Conservation (phyloP, 2,797 vertebrate species). For the Xerus rutilus region DNA sequence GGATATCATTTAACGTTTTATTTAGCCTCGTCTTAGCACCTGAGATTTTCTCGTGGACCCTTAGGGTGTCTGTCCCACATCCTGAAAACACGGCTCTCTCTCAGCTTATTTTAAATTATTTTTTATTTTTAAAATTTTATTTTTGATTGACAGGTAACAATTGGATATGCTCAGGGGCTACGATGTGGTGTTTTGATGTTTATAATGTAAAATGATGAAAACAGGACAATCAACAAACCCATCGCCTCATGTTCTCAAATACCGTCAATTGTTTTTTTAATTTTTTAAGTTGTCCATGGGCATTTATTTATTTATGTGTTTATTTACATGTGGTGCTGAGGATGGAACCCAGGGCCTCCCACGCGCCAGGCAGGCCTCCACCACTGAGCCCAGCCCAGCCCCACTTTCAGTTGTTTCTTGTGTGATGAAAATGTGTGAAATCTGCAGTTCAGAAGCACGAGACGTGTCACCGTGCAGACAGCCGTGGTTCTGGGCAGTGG, state of each 20-base stretch:
- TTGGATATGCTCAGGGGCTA: neutral
- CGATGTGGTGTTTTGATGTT: neutral
- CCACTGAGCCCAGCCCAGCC: no score
- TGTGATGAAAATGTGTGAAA: neutral
- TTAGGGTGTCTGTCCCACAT: neutral
- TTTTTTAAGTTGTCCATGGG: no score
- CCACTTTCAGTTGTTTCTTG: neutral
- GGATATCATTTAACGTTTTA: neutral
- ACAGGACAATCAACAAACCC: neutral
- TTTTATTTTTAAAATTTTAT: neutral
- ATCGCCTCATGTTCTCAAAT: neutral
- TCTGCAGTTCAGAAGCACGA: no score
- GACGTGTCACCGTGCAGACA: accelerated
- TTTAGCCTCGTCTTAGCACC: neutral
- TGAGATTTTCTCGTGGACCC: neutral
- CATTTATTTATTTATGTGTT: no score
- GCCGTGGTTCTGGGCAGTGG: no score
- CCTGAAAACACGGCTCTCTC: neutral
- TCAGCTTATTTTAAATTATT: neutral
- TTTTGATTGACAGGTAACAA: neutral
- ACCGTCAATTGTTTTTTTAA: neutral
- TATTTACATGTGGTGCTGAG: no score
- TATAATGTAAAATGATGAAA: neutral
- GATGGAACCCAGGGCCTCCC: no score
- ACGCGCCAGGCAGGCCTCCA: no score